phyloP scores from a whole-genome alignment of 1,140 invertebrate species.

The Drosophila paulistorum region DNA sequence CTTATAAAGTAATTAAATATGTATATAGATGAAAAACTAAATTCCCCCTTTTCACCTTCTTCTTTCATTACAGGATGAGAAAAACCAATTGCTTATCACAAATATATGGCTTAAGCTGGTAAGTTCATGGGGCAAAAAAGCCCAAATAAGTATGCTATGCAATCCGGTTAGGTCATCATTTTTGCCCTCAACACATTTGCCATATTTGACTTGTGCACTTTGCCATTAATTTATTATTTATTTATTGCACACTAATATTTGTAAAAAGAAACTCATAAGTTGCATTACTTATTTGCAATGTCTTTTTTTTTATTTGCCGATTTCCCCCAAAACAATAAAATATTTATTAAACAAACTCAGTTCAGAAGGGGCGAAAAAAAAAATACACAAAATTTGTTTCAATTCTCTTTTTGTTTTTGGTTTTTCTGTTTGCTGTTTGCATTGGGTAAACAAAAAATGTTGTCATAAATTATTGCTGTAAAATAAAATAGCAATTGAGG shows the following conservation, averaged over 20 bases:
- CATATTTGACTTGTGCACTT: too few species aligned
- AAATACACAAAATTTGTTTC: too few species aligned
- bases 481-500: constrained; percentile 8
- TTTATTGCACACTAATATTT: not conserved
- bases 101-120: constrained; percentile 92
- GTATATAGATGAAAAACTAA: not conserved
- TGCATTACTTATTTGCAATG: not conserved
- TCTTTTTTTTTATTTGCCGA: too few species aligned
- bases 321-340: not conserved
- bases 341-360: constrained; percentile 4
- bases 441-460: not conserved
- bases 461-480: constrained; percentile 5
- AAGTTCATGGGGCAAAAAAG: constrained; percentile 37
- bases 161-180: too few species aligned
- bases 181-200: too few species aligned
- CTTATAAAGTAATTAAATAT: not conserved
- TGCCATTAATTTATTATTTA: not conserved
- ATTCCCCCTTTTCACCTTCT: constrained; percentile 13
- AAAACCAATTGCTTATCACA: constrained; percentile 92
- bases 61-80: constrained; percentile 88
- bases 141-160: too few species aligned
- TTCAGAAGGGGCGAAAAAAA: not conserved
- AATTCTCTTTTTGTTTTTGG: not conserved
- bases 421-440: not conserved
- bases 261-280: not conserved